These are phyloP conservation scores for Toxonevra muliebris DNA, from an alignment of 2,888 invertebrate genomes.

Conservation along the genomic window DNA sequence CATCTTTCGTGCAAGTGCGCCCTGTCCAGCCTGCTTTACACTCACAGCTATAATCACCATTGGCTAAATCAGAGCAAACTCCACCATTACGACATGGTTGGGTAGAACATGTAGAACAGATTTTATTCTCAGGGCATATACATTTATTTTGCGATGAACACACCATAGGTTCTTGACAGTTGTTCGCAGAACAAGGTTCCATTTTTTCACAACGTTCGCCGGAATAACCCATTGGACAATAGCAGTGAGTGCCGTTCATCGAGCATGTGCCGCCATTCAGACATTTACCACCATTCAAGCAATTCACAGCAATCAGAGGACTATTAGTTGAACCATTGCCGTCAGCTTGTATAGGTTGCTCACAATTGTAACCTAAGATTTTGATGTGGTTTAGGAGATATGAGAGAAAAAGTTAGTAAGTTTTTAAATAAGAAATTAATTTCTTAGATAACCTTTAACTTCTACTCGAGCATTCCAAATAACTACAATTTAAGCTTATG, in stretches of 20 bases:
- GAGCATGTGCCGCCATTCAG: slow-evolving; percentile 64
- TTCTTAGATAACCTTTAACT: too few species aligned
- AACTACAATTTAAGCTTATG: too few species aligned
- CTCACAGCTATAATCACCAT: slow-evolving; percentile 69
- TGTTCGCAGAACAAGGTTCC: slow-evolving; percentile 56
- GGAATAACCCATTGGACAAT: slow-evolving; percentile 60
- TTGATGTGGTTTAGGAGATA: not conserved
- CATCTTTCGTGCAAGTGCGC: slow-evolving; percentile 71
- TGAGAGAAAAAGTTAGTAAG: slow-evolving; percentile 6
- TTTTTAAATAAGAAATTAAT: not conserved
- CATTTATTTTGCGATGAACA: slow-evolving; percentile 62
- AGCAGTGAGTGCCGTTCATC: slow-evolving; percentile 61
- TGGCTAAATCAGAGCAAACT: slow-evolving; percentile 70
- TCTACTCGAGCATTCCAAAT: too few species aligned
- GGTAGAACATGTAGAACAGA: slow-evolving; percentile 68
- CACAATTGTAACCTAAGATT: slow-evolving; percentile 61
- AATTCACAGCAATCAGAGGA: slow-evolving; percentile 39
- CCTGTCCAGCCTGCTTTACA: slow-evolving; percentile 71
- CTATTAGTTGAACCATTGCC: slow-evolving; percentile 27
- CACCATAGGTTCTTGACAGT: slow-evolving; percentile 63
- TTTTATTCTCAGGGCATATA: slow-evolving; percentile 62
- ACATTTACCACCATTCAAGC: slow-evolving; percentile 59
- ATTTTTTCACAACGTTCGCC: slow-evolving; percentile 62
- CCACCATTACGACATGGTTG: slow-evolving; percentile 74
- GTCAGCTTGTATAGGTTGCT: slow-evolving; percentile 48